Conservation (phyloP, 2,113 vertebrate species). For the Isurus oxyrinchus region DNA sequence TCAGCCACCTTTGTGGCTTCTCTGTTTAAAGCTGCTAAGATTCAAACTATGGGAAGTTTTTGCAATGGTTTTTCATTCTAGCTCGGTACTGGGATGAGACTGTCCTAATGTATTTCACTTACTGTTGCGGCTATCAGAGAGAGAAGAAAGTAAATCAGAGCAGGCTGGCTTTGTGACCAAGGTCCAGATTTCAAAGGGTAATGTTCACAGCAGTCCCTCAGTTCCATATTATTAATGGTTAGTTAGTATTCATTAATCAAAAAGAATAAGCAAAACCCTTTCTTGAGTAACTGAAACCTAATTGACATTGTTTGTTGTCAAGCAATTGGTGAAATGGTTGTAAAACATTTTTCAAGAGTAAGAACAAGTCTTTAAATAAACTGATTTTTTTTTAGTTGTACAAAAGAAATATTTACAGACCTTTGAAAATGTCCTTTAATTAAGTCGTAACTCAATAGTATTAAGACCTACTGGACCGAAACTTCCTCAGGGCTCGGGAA, state of each 20-base stretch:
- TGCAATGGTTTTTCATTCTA: not conserved
- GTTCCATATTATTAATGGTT: not conserved
- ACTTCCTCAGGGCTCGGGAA: not conserved
- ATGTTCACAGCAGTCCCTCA: not conserved
- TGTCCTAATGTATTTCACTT: not conserved
- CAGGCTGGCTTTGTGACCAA: not conserved
- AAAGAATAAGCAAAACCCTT: not conserved
- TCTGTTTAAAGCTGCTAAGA: not conserved
- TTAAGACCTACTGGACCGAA: not conserved
- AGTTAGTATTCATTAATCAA: not conserved
- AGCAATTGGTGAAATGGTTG: not conserved
- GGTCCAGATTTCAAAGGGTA: not conserved
- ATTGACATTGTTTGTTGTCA: not conserved
- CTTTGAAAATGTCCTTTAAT: not conserved
- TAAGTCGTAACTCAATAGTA: not conserved
- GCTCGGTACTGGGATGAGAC: not conserved
- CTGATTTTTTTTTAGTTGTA: not conserved
- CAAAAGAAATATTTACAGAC: not conserved
- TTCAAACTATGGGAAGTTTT: not conserved
- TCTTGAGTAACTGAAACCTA: not conserved
- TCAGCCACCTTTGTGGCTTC: not conserved
- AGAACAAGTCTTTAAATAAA: not conserved
- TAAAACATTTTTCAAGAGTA: not conserved
- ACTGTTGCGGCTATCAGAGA: not conserved
- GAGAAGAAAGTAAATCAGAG: not conserved